Conservation (phyloP, 2,113 vertebrate species). For the Zingel zingel region DNA sequence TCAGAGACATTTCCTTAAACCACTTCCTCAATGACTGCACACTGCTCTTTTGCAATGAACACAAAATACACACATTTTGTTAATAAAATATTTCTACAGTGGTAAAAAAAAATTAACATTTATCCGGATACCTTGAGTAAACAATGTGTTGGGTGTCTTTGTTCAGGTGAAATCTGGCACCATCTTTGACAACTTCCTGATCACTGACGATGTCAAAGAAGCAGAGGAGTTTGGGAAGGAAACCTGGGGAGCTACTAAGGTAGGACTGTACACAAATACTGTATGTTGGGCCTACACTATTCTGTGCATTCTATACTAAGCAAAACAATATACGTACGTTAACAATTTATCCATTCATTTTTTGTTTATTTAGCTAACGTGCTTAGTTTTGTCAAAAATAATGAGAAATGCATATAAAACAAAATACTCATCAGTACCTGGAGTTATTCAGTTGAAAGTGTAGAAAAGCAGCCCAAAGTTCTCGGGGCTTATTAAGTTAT, state of each 20-base stretch:
- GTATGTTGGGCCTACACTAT: not conserved
- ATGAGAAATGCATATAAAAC: not conserved
- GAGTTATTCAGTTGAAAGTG: not conserved
- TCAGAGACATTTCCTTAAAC: too few relatives aligned
- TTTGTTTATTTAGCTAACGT: too few relatives aligned
- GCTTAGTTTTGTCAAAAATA: not conserved
- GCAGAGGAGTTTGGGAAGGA: slow-evolving; percentile 86
- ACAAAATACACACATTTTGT: too few relatives aligned
- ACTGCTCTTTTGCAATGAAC: too few relatives aligned
- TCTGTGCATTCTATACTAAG: not conserved
- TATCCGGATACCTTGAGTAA: not conserved
- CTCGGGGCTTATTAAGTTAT: too few relatives aligned
- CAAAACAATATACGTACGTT: not conserved
- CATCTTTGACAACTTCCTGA: slow-evolving; percentile 90
- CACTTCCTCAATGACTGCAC: too few relatives aligned
- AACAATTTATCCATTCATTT: not conserved
- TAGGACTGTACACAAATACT: slow-evolving; percentile 18
- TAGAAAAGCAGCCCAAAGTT: not conserved
- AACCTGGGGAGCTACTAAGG: slow-evolving; percentile 87
- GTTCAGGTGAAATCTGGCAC: slow-evolving; percentile 88
- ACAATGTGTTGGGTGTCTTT: not conserved
- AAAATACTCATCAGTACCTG: not conserved
- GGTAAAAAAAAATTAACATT: not conserved
- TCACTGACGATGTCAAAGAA: slow-evolving; percentile 84
- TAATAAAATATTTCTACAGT: too few relatives aligned